Percentiles rank a stretch among this genome's conserved stretches.
Evolutionary conservation across 1,140 invertebrate species (phyloP).

Genomic region (Brachionus calyciflorus): DNA sequence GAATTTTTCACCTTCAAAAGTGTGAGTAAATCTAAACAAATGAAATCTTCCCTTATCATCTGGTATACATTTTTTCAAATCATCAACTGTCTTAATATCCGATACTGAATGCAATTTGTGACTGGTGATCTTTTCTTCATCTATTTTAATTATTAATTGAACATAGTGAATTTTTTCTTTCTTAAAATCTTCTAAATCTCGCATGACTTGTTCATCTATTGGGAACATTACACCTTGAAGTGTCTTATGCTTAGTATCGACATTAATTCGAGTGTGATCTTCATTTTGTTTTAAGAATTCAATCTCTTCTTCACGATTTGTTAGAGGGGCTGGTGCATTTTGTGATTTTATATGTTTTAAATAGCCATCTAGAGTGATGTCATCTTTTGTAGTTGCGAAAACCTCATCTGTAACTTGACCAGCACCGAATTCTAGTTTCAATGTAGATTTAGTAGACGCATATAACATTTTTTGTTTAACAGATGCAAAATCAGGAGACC

Average conservation of each 20-base stretch:
- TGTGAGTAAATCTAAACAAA: constrained; percentile 83
- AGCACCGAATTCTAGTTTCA: constrained; percentile 91
- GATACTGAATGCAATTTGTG: constrained; percentile 50
- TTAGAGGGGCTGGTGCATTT: constrained; percentile 79
- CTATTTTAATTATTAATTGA: constrained; percentile 62
- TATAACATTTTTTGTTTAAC: constrained; percentile 93
- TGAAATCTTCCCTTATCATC: constrained; percentile 82
- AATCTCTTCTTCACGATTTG: constrained; percentile 81
- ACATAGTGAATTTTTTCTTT: constrained; percentile 65
- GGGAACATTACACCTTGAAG: constrained; percentile 87
- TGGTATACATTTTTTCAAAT: constrained; percentile 68
- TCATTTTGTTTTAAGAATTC: constrained; percentile 74
- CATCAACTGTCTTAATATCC: constrained; percentile 65
- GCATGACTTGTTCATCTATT: constrained; percentile 74
- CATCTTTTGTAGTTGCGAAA: constrained; percentile 65
- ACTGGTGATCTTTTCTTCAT: constrained; percentile 53
- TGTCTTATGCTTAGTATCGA: constrained; percentile 61
- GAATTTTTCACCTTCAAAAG: constrained; percentile 77
- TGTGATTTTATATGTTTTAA: constrained; percentile 73
- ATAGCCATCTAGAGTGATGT: constrained; percentile 77
- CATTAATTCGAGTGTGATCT: constrained; percentile 49
- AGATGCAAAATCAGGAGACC: constrained; percentile 74
- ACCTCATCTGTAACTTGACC: constrained; percentile 82
- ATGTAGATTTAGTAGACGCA: constrained; percentile 93
- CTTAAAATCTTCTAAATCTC: constrained; percentile 67